Evolutionary conservation across 2,113 vertebrate genomes (phyloP), one percentile per base, ranked within the genome.

Genomic region (Trachemys scripta): DNA sequence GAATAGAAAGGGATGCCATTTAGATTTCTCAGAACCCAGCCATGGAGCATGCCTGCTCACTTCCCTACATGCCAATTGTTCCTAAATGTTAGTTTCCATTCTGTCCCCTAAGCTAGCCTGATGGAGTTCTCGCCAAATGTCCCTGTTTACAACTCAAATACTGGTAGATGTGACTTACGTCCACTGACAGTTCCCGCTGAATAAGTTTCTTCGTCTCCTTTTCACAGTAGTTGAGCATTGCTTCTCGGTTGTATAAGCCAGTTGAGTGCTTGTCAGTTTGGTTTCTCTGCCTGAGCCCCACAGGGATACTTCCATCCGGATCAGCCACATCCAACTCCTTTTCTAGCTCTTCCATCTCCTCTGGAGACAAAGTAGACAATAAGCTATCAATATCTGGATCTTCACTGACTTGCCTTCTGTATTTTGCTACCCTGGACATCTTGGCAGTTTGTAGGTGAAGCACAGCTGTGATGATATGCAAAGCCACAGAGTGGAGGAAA

Each of bases 261-360:
- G 97, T 93, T 3, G 98, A 86, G 29, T 95, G 98, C 79, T 96
- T 98, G 83, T 99, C 99, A 0, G 96, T 98, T 98, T 92, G 98
- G 38, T 96, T 98, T 94, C 94, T 96, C 96, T 96, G 98, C 57
- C 93, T 96, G 65, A 93, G 97, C 49, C 98, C 98, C 42, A 97
- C 97, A 4, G 98, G 98, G n/a, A 98, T 93, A 75, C 91, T 98
- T 12, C 98, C 98, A 5, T 99, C 99, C 0, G 99, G 82, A 88
- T 99, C 99, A 8, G 98, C 99, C 83, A 98, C 98, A 12, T 99
- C 99, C 97, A 99, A 97, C 94, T 99, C 99, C 92, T 98, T 98
- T 95, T 99, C 98, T 96, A 99, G 97, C 95, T 99, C 98, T 80
- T 99, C 98, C 98, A 99, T 98, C 98, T 99, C 99, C 95, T 99